Percentiles rank a stretch among this genome's conserved stretches.
Conservation (phyloP, 1,140 invertebrate species). For the Penaeus japonicus region DNA sequence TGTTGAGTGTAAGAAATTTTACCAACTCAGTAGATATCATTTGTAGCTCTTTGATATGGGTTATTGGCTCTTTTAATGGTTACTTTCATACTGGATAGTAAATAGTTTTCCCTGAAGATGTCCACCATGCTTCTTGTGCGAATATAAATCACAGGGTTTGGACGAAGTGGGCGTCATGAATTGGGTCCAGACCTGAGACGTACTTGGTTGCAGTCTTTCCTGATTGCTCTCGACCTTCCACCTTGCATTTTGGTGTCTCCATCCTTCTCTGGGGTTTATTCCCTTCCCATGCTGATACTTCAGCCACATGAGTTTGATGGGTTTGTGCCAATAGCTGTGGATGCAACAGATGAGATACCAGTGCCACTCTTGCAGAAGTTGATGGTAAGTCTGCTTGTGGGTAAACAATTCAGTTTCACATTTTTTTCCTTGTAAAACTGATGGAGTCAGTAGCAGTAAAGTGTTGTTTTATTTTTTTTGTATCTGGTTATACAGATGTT, state of each 20-base stretch:
- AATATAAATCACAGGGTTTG: slow-evolving; percentile 23
- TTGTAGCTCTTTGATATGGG: no score
- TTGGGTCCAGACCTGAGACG: slow-evolving; percentile 35
- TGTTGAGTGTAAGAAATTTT: no score
- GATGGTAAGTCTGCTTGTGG: slow-evolving; percentile 6
- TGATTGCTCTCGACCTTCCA: slow-evolving; percentile 43
- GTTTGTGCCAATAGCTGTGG: slow-evolving; percentile 48
- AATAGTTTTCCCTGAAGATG: neutral
- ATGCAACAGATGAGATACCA: slow-evolving; percentile 45
- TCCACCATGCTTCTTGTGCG: neutral
- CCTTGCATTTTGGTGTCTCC: slow-evolving; percentile 45
- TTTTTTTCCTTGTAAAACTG: no score
- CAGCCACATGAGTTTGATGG: slow-evolving; percentile 45
- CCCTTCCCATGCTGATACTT: slow-evolving; percentile 41
- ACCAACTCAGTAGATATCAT: no score
- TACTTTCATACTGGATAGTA: no score
- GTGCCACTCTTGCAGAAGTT: slow-evolving; percentile 10
- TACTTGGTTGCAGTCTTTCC: slow-evolving; percentile 42
- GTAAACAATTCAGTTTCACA: no score
- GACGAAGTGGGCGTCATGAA: slow-evolving; percentile 38
- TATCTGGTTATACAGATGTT: no score
- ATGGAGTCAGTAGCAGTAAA: no score
- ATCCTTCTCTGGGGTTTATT: slow-evolving; percentile 51
- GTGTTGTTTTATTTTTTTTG: no score
- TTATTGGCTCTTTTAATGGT: no score